These are phyloP conservation scores for Apomyelois bistriatella DNA, from an alignment of 2,888 invertebrate genomes.

Conservation along the genomic window DNA sequence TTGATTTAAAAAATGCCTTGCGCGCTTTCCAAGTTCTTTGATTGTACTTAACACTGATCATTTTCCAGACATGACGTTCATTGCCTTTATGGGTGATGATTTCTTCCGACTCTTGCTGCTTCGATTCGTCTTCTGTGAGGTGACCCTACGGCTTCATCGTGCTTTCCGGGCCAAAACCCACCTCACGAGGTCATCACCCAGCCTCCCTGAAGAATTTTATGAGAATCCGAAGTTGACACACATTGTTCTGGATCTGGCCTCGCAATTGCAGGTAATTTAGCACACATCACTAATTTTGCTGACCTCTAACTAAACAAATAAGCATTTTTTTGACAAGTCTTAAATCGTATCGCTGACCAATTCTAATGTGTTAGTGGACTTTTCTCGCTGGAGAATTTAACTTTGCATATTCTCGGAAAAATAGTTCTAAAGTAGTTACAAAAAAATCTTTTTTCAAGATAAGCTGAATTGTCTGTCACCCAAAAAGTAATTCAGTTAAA, in stretches of 20 bases:
- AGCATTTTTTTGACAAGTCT: too few relatives aligned
- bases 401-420: too few relatives aligned
- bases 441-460: too few relatives aligned
- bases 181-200: constrained; percentile 91
- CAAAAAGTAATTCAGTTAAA: too few relatives aligned
- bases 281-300: neutral
- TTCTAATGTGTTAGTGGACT: too few relatives aligned
- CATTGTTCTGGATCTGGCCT: constrained; percentile 90
- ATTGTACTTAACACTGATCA: neutral
- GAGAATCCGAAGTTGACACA: constrained; percentile 90
- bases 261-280: constrained; percentile 86
- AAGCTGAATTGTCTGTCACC: too few relatives aligned
- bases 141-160: constrained; percentile 92
- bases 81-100: constrained; percentile 96
- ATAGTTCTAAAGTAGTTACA: too few relatives aligned
- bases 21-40: too few relatives aligned
- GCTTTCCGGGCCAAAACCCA: constrained; percentile 91
- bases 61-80: constrained; percentile 82
- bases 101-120: constrained; percentile 93
- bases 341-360: too few relatives aligned
- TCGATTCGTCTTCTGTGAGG: constrained; percentile 96
- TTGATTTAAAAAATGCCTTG: too few relatives aligned
- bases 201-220: constrained; percentile 92
- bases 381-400: too few relatives aligned
- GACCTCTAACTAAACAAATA: too few relatives aligned